These are phyloP conservation scores for Clupea harengus DNA, from an alignment of 2,113 vertebrate genomes.

Conservation along the genomic window DNA sequence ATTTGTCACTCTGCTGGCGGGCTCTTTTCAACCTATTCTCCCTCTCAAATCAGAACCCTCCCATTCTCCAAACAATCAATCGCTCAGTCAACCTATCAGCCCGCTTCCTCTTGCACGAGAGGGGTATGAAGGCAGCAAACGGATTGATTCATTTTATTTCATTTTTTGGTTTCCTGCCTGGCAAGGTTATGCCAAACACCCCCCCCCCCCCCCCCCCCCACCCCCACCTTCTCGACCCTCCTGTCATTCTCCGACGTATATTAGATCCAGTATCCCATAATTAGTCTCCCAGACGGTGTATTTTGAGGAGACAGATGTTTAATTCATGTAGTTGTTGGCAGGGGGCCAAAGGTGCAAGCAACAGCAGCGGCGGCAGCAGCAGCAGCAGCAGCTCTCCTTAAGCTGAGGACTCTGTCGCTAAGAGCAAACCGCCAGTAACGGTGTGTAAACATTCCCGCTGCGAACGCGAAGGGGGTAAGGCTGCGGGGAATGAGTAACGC, in stretches of 20 bases:
- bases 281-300: slow-evolving; percentile 30
- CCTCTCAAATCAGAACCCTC: neutral
- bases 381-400: neutral
- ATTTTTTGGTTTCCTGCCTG: slow-evolving; percentile 14
- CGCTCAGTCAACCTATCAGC: slow-evolving; percentile 39
- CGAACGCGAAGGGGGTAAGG: too few species aligned
- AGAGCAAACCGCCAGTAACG: slow-evolving; percentile 35
- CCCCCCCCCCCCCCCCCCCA: neutral
- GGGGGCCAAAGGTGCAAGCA: slow-evolving; percentile 18
- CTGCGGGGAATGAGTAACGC: too few species aligned
- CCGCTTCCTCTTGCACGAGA: slow-evolving; percentile 23
- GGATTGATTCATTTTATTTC: slow-evolving; percentile 25
- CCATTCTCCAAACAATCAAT: slow-evolving; percentile 40
- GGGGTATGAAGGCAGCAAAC: neutral
- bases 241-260: neutral
- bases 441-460: slow-evolving; percentile 27
- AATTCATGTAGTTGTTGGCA: slow-evolving; percentile 29
- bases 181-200: slow-evolving; percentile 27
- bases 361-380: neutral
- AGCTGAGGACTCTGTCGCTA: slow-evolving; percentile 32
- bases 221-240: neutral
- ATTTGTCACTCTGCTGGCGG: slow-evolving; percentile 32
- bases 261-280: slow-evolving; percentile 33
- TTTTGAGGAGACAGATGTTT: slow-evolving; percentile 45
- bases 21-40: slow-evolving; percentile 26